Evolutionary conservation across 2,888 invertebrate species (phyloP).

Genomic region (Orchesellides sinensis): DNA sequence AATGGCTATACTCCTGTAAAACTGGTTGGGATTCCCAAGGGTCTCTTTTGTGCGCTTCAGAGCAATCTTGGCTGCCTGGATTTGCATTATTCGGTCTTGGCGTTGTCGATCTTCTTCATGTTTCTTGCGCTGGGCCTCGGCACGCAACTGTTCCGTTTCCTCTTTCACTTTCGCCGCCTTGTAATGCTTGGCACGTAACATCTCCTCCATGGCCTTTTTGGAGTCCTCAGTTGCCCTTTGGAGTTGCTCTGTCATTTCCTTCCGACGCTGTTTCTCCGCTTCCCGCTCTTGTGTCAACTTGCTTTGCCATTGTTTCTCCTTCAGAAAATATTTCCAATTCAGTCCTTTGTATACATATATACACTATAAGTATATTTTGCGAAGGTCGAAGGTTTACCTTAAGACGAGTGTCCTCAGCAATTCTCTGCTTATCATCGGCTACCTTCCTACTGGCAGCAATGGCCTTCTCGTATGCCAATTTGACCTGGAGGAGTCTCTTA

Average conservation of each 20-base stretch:
- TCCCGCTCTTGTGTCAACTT: slow-evolving; percentile 13
- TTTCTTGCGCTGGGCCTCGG: slow-evolving; percentile 39
- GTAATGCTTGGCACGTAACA: slow-evolving; percentile 38
- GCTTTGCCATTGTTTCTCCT: slow-evolving; percentile 53
- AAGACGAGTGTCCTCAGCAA: slow-evolving; percentile 36
- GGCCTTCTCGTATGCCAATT: slow-evolving; percentile 63
- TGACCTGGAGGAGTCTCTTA: slow-evolving; percentile 48
- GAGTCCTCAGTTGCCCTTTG: slow-evolving; percentile 42
- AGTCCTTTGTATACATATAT: background rate
- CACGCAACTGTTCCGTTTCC: slow-evolving; percentile 51
- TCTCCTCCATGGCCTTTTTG: slow-evolving; percentile 36
- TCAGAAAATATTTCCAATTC: background rate
- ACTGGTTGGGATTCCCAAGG: slow-evolving; percentile 40
- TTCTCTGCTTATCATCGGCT: slow-evolving; percentile 41
- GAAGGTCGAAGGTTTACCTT: slow-evolving; percentile 11
- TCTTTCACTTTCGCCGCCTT: slow-evolving; percentile 43
- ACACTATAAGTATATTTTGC: background rate
- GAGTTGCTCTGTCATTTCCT: slow-evolving; percentile 30
- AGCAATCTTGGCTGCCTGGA: slow-evolving; percentile 62
- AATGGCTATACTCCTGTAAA: slow-evolving; percentile 48
- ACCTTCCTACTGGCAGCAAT: slow-evolving; percentile 58
- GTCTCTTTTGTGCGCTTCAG: slow-evolving; percentile 42
- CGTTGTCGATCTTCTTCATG: slow-evolving; percentile 30
- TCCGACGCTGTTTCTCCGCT: slow-evolving; percentile 34
- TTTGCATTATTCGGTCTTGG: slow-evolving; percentile 60